Conservation (phyloP, 2,797 vertebrate genomes). For the Vultur gryphus region DNA sequence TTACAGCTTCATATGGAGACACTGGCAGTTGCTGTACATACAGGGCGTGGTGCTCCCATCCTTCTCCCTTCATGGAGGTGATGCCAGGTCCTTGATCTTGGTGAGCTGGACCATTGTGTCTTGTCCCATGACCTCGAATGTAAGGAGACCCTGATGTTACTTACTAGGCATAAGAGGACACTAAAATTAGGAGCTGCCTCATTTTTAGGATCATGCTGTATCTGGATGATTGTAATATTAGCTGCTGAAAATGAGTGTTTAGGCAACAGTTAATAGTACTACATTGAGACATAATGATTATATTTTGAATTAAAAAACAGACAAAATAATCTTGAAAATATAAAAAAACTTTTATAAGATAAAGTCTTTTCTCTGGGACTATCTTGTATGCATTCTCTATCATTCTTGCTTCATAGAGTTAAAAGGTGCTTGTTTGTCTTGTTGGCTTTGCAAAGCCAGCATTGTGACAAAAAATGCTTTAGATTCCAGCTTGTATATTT, state of each 20-base stretch:
- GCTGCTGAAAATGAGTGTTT: not conserved
- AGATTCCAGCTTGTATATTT: not conserved
- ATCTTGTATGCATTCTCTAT: not conserved
- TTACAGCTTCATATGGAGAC: not conserved
- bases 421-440: not conserved
- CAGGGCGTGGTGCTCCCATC: not conserved
- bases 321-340: not conserved
- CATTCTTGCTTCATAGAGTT: not conserved
- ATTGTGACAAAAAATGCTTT: not conserved
- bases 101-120: fast-evolving
- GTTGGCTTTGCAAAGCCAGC: not conserved
- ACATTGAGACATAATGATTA: not conserved
- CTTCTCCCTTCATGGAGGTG: not conserved
- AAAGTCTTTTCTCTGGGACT: not conserved
- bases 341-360: not conserved
- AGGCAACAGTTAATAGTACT: not conserved
- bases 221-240: not conserved
- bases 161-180: not conserved
- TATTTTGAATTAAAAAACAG: not conserved
- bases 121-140: not conserved
- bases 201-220: not conserved
- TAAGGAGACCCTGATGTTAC: not conserved
- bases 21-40: fast-evolving
- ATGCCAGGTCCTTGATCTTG: not conserved
- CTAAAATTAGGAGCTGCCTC: not conserved